Base-by-base conservation (phyloP, 2,888 invertebrate species). In the Halictus quadricinctus region DNA sequence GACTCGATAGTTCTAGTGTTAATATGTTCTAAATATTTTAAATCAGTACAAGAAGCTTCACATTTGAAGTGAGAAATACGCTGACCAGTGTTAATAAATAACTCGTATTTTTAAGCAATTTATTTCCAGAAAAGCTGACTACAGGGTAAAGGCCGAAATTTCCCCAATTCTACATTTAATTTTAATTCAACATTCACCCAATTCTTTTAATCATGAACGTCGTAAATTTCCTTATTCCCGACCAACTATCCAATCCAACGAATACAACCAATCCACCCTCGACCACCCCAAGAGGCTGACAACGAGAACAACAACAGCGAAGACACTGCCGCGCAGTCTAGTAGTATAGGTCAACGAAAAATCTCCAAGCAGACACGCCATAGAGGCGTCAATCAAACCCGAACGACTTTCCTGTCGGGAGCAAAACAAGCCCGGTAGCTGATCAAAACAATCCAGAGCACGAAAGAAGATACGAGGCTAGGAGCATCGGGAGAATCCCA, bases 371-470 rank as follows among this genome's bases (percentile, higher is more conserved):
- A 21, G 54, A n/a, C 43, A 36, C 72, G 72, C 72, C 43, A n/a
- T 50, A 46, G 13, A 46, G n/a, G 50, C 72, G 41, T 72, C 25
- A 41, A 46, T 60, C 46, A 41, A n/a, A 41, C 76, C 12, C 29
- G 48, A 29, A 25, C 60, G 46, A 36, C 43, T 66, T 60, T 66
- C 21, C 29, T 46, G 60, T 60, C n/a, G 58, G n/a, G 58, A 58
- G 58, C 58, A 58, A 58, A 58, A 58, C 58, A 58, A 58, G 58
- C n/a, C 58, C 58, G 58, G 58, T 58, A 58, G 18, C 64, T 64
- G 29, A 29, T 29, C 70, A 43, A 70, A 70, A 70, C 41, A 43
- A 70, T 69, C 36, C 12, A n/a, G 58, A 58, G 12, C n/a, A 58
- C n/a, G 58, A 58, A 58, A 58, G n/a, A 12, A n/a, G 58, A n/a